A percentile compares a stretch with the other conserved stretches of the same genome.
These are phyloP conservation scores for Oenanthe melanoleuca DNA, from an alignment of 2,113 vertebrate species.

Conservation along the genomic window DNA sequence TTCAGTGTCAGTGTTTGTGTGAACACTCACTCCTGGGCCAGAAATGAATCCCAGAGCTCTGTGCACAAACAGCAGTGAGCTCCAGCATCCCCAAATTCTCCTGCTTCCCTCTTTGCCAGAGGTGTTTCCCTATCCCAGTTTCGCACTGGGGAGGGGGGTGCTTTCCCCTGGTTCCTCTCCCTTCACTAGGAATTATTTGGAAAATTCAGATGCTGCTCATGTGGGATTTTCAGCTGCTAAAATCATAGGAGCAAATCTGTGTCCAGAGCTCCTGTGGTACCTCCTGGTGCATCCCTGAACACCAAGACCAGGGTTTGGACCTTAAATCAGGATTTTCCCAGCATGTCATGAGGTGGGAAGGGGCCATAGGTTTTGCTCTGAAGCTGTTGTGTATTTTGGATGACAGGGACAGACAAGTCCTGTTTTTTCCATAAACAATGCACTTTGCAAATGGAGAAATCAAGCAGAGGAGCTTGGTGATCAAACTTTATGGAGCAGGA, in stretches of 20 bases:
- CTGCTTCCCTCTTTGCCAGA: neutral
- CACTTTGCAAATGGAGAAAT: neutral
- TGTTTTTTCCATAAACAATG: neutral
- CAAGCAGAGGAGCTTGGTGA: neutral
- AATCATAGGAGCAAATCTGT: neutral
- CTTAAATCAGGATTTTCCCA: neutral
- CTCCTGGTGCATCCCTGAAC: neutral
- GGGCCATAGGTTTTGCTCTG: neutral
- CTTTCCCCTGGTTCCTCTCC: neutral
- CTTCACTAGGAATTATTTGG: neutral
- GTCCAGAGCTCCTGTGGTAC: neutral
- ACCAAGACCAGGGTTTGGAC: neutral
- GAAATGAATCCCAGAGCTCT: neutral
- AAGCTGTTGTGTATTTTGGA: neutral
- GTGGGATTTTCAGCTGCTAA: neutral
- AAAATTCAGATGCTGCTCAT: rapidly evolving
- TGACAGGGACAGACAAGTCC: neutral
- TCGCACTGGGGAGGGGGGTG: rapidly evolving
- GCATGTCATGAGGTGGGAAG: rapidly evolving
- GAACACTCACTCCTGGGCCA: neutral
- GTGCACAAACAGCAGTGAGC: neutral
- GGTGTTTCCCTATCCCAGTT: rapidly evolving
- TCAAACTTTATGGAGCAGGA: neutral
- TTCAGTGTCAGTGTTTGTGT: neutral
- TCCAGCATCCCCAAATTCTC: neutral